These are phyloP conservation scores for Proctacanthus coquilletti DNA, from an alignment of 1,140 invertebrate species.

Conservation along the genomic window DNA sequence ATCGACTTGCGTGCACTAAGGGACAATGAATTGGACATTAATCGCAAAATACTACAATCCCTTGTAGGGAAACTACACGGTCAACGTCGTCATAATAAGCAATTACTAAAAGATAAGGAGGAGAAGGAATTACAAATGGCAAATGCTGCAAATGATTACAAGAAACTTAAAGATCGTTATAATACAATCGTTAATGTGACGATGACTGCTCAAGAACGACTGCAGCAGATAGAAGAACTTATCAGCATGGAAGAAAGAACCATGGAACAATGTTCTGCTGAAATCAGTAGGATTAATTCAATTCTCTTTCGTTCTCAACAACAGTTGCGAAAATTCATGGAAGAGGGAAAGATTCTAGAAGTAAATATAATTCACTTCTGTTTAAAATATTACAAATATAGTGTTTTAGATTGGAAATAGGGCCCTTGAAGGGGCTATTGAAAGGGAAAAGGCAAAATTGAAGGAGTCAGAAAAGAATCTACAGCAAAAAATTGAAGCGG, in stretches of 20 bases:
- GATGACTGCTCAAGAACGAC: conserved; percentile 16
- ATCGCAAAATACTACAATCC: conserved; percentile 21
- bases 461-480: conserved; percentile 5
- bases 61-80: conserved; percentile 15
- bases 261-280: conserved; percentile 14
- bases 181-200: conserved; percentile 15
- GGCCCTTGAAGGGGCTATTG: too few species aligned
- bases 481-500: conserved; percentile 1
- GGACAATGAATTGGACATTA: conserved; percentile 17
- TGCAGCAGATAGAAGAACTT: conserved; percentile 24
- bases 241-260: conserved; percentile 15
- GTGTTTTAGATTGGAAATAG: too few species aligned
- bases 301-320: conserved; percentile 20
- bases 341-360: conserved; percentile 14
- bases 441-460: too few species aligned
- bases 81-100: conserved; percentile 22
- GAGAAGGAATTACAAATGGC: conserved; percentile 10
- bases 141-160: conserved; percentile 10
- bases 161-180: conserved; percentile 13
- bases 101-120: conserved; percentile 9
- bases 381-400: too few species aligned
- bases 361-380: conserved; percentile 3
- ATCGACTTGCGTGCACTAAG: conserved; percentile 13
- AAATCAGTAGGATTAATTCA: conserved; percentile 18
- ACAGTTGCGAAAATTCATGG: conserved; percentile 13